Conservation (phyloP, 2,888 invertebrate genomes). For the Lathronympha strigana region DNA sequence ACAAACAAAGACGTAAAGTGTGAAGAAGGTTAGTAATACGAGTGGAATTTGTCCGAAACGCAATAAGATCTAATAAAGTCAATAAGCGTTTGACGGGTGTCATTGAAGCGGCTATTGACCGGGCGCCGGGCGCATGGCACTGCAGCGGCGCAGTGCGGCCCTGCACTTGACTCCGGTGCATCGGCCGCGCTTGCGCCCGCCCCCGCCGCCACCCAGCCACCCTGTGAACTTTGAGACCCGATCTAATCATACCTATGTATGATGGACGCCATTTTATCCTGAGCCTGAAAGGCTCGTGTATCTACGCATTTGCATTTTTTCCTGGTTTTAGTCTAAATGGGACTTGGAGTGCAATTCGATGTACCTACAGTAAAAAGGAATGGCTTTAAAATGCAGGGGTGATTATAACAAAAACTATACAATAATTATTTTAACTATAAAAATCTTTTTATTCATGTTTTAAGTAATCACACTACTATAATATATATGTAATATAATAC, state of each 20-base stretch:
- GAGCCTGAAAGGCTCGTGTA: background rate
- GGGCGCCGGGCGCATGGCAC: slow-evolving; percentile 66
- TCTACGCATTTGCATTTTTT: background rate
- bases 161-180: slow-evolving; percentile 81
- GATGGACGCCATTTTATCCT: slow-evolving; percentile 56
- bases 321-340: background rate
- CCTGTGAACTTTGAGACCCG: slow-evolving; percentile 41
- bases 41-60: slow-evolving; percentile 25
- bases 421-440: no score
- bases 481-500: no score
- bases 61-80: slow-evolving; percentile 31
- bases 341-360: background rate
- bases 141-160: slow-evolving; percentile 74
- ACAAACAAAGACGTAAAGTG: slow-evolving; percentile 17
- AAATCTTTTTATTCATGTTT: no score
- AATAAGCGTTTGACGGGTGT: slow-evolving; percentile 33
- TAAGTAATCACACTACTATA: no score
- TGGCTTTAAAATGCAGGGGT: no score
- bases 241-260: slow-evolving; percentile 47
- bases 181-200: slow-evolving; percentile 59
- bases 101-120: slow-evolving; percentile 69
- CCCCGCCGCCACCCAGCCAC: slow-evolving; percentile 44
- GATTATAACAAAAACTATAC: no score
- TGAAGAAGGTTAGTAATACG: slow-evolving; percentile 13
- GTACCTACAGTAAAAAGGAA: no score